Evolutionary conservation across 2,888 invertebrate species (phyloP).

Genomic region (Merodon equestris): DNA sequence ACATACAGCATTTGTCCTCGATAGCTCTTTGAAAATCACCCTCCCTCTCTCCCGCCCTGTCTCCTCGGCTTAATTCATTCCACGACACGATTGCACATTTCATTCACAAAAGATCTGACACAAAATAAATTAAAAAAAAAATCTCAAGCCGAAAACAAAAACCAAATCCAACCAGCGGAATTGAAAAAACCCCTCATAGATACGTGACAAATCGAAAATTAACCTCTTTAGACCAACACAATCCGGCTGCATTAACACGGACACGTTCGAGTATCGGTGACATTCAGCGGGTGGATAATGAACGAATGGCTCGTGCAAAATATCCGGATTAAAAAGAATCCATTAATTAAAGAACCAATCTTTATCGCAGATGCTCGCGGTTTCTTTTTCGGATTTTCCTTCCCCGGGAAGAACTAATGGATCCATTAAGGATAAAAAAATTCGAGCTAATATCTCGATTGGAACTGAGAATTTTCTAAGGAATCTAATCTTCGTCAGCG

Average conservation of each 20-base stretch:
- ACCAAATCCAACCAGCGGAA: background rate
- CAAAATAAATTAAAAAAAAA: conserved; percentile 3
- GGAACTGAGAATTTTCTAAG: background rate
- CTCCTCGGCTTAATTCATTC: conserved; percentile 19
- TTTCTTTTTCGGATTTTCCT: conserved; percentile 2
- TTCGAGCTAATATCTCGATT: background rate
- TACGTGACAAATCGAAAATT: conserved; percentile 28
- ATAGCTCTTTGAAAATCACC: no score
- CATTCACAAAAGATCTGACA: conserved; percentile 1
- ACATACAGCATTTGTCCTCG: background rate
- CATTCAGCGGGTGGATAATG: background rate
- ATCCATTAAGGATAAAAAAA: background rate
- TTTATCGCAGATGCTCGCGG: background rate
- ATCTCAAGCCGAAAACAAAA: background rate
- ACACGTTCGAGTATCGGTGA: background rate
- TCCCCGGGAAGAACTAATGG: background rate
- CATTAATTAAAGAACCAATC: background rate
- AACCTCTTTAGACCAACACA: background rate
- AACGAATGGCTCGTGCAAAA: conserved; percentile 5
- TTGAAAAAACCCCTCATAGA: background rate
- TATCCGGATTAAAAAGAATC: conserved; percentile 15
- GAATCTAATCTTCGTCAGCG: background rate
- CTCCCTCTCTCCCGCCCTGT: no score
- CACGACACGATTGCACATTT: conserved; percentile 18
- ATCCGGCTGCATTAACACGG: background rate